Base-by-base conservation (phyloP, 2,113 vertebrate species). In the Regulus satrapa region DNA sequence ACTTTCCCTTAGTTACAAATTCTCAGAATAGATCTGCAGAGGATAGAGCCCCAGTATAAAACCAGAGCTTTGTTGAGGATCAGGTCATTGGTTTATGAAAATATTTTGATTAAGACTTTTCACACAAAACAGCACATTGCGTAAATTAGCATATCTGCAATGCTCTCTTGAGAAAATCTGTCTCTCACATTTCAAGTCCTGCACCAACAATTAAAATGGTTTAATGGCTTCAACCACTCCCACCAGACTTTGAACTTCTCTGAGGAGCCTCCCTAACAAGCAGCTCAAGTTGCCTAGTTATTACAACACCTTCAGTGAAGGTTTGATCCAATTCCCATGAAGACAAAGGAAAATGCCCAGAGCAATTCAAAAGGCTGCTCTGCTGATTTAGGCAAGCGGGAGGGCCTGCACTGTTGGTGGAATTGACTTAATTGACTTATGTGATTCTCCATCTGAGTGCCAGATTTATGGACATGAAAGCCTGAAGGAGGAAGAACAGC, bases 381-480 rank as follows among this genome's bases (percentile, higher is more conserved):
- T 54, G 38, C 29, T 63, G 43, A 43, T 66, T 75, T 56, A 34
- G 0, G 0, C 0, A 0, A 77, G 34, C 36, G 32, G 68, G 13
- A 2, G 0, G 34, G n/a, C 43, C 41, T 55, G 34, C 1, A 2
- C 38, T 52, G 11, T n/a, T 69, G n/a, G 28, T 64, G 24, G 29
- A 61, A 49, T 8, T 34, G 18, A 19, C 62, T 61, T 0, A 10
- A 41, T 14, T 14, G 14, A 41, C 14, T 41, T 41, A 0, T 21
- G 14, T 19, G n/a, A 21, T 45, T 92, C 23, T 74, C 43, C 58
- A 13, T 55, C 34, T 52, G 46, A 66, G 71, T 80, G 51, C 10
- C 46, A 77, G 18, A 10, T 40, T 58, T 79, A n/a, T 38, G 73
- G 74, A 69, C 43, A 52, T 26, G n/a, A 75, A 41, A 62, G 7